These are phyloP conservation scores for Portunus trituberculatus DNA, from an alignment of 1,140 invertebrate species.

Conservation along the genomic window DNA sequence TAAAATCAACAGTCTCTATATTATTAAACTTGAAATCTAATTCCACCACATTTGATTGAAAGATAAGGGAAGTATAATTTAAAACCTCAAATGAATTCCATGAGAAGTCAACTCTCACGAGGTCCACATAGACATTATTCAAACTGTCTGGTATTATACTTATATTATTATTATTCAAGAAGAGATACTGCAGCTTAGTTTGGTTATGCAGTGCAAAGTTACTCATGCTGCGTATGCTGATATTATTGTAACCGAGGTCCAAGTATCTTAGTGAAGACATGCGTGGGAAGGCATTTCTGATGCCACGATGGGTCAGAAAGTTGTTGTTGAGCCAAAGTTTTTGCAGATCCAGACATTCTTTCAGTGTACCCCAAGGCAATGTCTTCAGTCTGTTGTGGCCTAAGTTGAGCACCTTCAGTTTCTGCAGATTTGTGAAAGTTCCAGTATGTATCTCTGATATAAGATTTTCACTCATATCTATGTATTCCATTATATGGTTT, in stretches of 20 bases:
- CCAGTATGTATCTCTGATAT: not conserved
- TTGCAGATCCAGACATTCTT: slow-evolving; percentile 40
- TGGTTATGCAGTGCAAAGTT: slow-evolving; percentile 50
- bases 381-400: slow-evolving; percentile 46
- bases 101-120: slow-evolving; percentile 55
- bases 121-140: not conserved
- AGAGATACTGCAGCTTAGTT: not conserved
- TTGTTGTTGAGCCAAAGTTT: slow-evolving; percentile 51
- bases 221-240: not conserved
- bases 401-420: slow-evolving; percentile 38
- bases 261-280: not conserved
- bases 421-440: slow-evolving; percentile 39
- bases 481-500: not conserved
- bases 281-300: not conserved
- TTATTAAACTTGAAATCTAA: slow-evolving; percentile 55
- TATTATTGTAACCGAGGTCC: slow-evolving; percentile 63
- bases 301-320: not conserved
- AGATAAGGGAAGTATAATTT: not conserved
- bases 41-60: not conserved
- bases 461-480: slow-evolving; percentile 50
- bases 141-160: not conserved
- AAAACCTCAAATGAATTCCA: slow-evolving; percentile 37
- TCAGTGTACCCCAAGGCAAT: slow-evolving; percentile 29
- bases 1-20: slow-evolving; percentile 32
- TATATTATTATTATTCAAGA: slow-evolving; percentile 59